Conservation (phyloP, 1,140 invertebrate genomes). For the Bombus sylvicola region DNA sequence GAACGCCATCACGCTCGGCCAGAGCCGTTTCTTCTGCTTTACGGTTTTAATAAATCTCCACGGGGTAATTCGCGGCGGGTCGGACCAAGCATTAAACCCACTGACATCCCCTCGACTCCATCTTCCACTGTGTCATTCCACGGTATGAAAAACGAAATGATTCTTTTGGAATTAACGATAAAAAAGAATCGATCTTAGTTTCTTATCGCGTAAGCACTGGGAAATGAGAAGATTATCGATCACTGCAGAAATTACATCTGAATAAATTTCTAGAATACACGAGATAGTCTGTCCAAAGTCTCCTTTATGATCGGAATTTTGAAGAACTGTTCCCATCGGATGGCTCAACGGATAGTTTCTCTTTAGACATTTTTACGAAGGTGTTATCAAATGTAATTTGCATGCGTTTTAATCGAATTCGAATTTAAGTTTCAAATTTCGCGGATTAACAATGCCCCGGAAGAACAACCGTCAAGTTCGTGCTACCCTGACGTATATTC, state of each 20-base stretch:
- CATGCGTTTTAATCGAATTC: too few species aligned
- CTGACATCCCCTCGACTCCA: constrained; percentile 53
- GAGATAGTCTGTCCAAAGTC: background rate
- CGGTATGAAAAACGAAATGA: constrained; percentile 61
- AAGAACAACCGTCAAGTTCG: constrained; percentile 52
- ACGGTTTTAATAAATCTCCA: constrained; percentile 82
- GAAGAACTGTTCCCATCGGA: too few species aligned
- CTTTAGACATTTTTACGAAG: too few species aligned
- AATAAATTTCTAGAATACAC: background rate
- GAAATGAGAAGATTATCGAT: background rate
- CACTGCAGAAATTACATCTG: background rate
- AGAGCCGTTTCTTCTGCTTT: constrained; percentile 80
- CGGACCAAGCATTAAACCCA: constrained; percentile 78
- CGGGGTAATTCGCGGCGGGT: constrained; percentile 79
- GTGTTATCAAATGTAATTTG: background rate
- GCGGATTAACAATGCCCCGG: constrained; percentile 46
- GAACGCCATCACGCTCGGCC: constrained; percentile 49
- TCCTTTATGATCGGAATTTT: too few species aligned
- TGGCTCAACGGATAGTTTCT: too few species aligned
- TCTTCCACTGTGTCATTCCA: constrained; percentile 35
- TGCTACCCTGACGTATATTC: constrained; percentile 57
- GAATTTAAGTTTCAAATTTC: constrained; percentile 32
- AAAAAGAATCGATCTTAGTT: background rate
- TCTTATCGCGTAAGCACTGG: background rate
- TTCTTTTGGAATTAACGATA: constrained; percentile 71